Evolutionary conservation across 23 tunicate genomes (phyloP), one percentile per base, ranked within the genome.

Genomic region (Ascidia mentula): DNA sequence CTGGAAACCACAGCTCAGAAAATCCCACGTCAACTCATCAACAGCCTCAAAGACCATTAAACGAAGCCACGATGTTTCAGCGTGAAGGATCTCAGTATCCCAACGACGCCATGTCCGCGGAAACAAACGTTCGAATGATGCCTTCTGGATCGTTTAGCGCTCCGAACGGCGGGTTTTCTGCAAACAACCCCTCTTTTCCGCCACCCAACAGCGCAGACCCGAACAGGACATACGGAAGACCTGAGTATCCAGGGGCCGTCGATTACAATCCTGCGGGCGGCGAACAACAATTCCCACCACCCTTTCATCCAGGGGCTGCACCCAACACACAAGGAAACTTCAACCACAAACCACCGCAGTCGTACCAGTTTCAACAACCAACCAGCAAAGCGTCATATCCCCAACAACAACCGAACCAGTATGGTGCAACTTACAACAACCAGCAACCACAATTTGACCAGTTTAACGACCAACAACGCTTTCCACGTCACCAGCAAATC

Each of bases 221-320:
- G 12, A 9, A 20, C 65, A 53, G 65, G 65, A 26, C 65, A 53
- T 53, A 53, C 13, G 65, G 65, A 6, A 53, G 65, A 53, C 65
- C 65, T 28, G 24, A 6, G 1, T 53, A 53, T 28, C 65, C 65
- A 6, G 65, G 65, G 22, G 65, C 28, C 65, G 24, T 53, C 22
- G 65, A 53, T 26, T 53, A 53, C 17, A 74, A 74, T 36, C 37
- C 80, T 45, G 7, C 80, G 31, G 37, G 34, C 37, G 37, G 69
- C 12, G 65, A 53, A 6, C 65, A 53, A 9, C 65, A 53, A 53
- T 53, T 53, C 24, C 13, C 65, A 9, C 65, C 65, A n/a, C n/a
- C n/a, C n/a, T n/a, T n/a, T 9, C 24, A 5, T 9, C 12, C 65
- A 28, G 13, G 65, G 2, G 24, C 65, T 53, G 65, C 4, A 5